These are phyloP conservation scores for Eremophila alpestris DNA, from an alignment of 2,797 vertebrate genomes.

Conservation along the genomic window DNA sequence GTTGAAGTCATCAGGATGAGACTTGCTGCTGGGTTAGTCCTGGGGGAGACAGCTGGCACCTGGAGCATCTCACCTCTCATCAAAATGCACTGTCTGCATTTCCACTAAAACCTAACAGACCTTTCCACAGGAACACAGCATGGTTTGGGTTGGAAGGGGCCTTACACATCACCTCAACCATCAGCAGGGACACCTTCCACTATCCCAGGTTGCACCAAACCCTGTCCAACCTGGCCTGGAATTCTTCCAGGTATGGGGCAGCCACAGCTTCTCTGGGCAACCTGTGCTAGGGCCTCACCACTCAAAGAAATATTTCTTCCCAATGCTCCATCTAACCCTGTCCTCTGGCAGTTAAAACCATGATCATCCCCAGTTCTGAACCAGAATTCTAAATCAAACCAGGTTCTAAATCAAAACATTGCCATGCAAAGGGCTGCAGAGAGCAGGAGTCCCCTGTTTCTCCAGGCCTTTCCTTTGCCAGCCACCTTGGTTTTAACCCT, in stretches of 20 bases:
- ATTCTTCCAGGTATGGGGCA: background rate
- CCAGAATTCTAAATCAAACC: background rate
- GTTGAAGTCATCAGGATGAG: background rate
- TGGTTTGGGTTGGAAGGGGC: background rate
- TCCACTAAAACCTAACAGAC: background rate
- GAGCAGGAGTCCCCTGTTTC: background rate
- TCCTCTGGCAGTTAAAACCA: background rate
- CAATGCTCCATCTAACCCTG: background rate
- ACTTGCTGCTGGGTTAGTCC: background rate
- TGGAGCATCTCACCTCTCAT: background rate
- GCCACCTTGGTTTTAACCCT: background rate
- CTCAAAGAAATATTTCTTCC: background rate
- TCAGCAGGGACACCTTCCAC: background rate
- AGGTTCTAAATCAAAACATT: background rate
- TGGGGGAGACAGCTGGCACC: accelerated
- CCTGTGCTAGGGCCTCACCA: background rate
- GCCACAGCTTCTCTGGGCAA: background rate
- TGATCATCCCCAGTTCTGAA: background rate
- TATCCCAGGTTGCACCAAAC: accelerated
- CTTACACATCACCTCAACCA: accelerated
- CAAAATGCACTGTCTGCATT: background rate
- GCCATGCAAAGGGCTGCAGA: background rate
- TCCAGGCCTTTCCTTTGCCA: background rate
- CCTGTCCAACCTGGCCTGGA: accelerated
- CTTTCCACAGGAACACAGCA: background rate